phyloP scores from a whole-genome alignment of 1,140 invertebrate genomes.

The Platorchestia sp. region DNA sequence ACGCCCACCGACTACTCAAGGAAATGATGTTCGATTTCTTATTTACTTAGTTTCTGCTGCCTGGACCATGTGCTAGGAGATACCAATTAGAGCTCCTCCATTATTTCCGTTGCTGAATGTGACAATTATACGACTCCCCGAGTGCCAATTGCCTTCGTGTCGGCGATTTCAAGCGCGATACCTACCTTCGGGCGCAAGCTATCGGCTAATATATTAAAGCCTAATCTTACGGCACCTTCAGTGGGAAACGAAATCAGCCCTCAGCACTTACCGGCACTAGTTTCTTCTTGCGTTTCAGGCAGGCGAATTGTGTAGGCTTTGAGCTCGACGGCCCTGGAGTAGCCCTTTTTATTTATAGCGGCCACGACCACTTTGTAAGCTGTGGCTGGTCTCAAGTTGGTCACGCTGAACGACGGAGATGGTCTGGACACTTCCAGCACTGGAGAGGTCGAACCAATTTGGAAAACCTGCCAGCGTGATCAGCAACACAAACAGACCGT shows the following conservation, averaged over 20 bases:
- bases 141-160: background rate
- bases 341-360: slow-evolving; percentile 63
- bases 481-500: slow-evolving; percentile 44
- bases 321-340: slow-evolving; percentile 59
- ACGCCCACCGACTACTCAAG: background rate
- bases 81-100: background rate
- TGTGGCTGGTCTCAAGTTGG: slow-evolving; percentile 62
- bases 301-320: slow-evolving; percentile 63
- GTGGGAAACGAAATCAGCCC: background rate
- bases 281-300: slow-evolving; percentile 62
- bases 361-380: slow-evolving; percentile 64
- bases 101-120: background rate
- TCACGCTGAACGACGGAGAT: slow-evolving; percentile 62
- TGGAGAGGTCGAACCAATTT: slow-evolving; percentile 60
- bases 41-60: background rate
- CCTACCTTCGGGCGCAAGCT: background rate
- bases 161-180: background rate
- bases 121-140: background rate
- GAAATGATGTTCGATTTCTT: background rate
- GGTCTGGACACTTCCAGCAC: slow-evolving; percentile 58
- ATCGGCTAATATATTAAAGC: background rate
- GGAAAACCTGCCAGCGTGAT: slow-evolving; percentile 60
- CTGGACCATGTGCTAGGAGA: background rate
- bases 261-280: slow-evolving; percentile 61
- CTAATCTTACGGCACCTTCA: background rate